These are phyloP conservation scores for Lobophora halterata DNA, from an alignment of 2,888 invertebrate species.

Conservation along the genomic window DNA sequence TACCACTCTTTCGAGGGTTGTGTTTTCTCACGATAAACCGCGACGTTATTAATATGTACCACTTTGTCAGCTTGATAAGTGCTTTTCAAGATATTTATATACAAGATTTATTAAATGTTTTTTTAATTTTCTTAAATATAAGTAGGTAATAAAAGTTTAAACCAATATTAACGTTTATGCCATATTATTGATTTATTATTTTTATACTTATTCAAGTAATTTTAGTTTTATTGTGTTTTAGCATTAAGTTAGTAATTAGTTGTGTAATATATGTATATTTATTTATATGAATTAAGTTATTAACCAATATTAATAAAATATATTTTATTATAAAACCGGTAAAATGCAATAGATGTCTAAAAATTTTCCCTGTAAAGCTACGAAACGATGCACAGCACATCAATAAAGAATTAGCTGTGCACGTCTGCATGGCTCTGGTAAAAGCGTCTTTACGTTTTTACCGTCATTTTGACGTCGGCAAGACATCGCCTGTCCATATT, in stretches of 20 bases:
- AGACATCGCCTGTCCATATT: conserved; percentile 73
- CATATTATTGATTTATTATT: no score
- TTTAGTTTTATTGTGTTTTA: conserved; percentile 1
- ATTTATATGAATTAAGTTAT: no score
- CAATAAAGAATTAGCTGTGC: conserved; percentile 56
- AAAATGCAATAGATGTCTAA: background rate
- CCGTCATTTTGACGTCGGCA: conserved; percentile 45
- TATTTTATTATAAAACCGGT: background rate
- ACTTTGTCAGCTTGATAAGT: conserved; percentile 11
- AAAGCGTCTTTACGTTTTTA: conserved; percentile 50
- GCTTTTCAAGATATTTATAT: conserved; percentile 5
- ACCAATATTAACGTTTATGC: no score
- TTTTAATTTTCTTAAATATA: no score
- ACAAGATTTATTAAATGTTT: background rate
- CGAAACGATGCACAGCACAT: conserved; percentile 34
- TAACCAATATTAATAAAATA: no score
- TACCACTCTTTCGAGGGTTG: conserved; percentile 56
- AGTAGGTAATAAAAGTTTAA: no score
- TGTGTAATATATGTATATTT: no score
- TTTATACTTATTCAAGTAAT: no score
- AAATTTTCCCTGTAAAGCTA: conserved; percentile 6
- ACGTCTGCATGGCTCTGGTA: conserved; percentile 38
- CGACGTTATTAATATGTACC: conserved; percentile 36
- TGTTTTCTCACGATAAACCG: conserved; percentile 54
- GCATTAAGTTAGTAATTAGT: no score